Base-by-base conservation (phyloP, 2,888 invertebrate species). In the Teleogryllus oceanicus region DNA sequence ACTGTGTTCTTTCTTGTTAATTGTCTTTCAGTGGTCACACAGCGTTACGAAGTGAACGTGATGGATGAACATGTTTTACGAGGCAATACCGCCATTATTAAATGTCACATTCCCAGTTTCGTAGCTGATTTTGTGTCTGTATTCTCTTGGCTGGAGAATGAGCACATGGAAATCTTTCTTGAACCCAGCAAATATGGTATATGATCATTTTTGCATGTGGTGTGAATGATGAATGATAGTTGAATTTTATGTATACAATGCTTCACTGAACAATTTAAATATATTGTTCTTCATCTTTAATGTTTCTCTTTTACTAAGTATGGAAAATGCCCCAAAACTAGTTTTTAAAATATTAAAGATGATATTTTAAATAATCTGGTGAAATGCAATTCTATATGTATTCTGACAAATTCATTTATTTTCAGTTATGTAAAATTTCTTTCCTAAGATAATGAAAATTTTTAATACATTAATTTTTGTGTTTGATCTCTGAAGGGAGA, bases 31-130 rank as follows among this genome's bases (percentile, higher is more conserved):
- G 96, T 96, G 88, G 96, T 96, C 86, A 93, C 94, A 86, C 96
- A 96, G 91, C 91, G 92, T 84, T 96, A 96, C 89, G 93, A 92
- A 86, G 94, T 95, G 85, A 96, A 96, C 90, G 93, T 96, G 85
- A 94, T 96, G 94, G 96, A 96, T 87, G 96, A 96, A 89, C 95
- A 96, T 88, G 95, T 96, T 84, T 90, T 96, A 85, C 92, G 93
- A 87, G 96, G 96, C 85, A 96, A 96, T 89, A 93, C 95, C 85
- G 96, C 95, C 85, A 94, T 96, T 88, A 90, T 96, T 87, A 96
- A 96, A 91, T 96, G 96, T 90, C 95, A 95, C 89, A 95, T 96
- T 88, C 96, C 96, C 85, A 95, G 95, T 89, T 96, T 96, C 89
- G 95, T 96, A 84, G 94, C 95, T 85, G 96, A 96, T 89, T 96